Conservation (phyloP, 2,797 vertebrate genomes). For the Hypotaenidia okinawae region DNA sequence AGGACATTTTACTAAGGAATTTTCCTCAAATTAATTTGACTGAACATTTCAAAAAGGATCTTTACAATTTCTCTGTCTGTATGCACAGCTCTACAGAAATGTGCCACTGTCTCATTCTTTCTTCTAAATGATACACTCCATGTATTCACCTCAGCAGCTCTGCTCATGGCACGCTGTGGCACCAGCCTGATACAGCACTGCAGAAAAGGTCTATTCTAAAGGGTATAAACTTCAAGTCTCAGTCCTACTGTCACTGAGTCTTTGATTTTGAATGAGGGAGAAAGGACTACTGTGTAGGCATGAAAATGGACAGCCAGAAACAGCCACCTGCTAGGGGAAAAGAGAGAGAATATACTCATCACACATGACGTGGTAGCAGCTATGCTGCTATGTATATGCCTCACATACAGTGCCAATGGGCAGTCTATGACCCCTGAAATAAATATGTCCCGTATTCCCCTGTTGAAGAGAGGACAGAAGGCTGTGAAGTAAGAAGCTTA, state of each 20-base stretch:
- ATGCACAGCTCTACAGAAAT: neutral
- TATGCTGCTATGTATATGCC: neutral
- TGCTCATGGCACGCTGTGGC: conserved; percentile 33
- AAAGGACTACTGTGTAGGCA: conserved; percentile 50
- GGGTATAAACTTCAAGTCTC: conserved; percentile 32
- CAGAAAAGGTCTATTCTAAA: conserved; percentile 49
- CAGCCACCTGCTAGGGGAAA: conserved; percentile 44
- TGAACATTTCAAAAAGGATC: neutral
- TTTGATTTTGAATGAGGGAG: conserved; percentile 52
- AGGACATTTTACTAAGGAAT: neutral
- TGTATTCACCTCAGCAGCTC: conserved; percentile 31
- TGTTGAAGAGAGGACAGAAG: neutral
- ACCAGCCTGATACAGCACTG: neutral
- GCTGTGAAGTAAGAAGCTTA: conserved; percentile 42
- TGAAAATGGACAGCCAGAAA: conserved; percentile 49
- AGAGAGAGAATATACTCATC: neutral
- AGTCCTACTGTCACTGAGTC: conserved; percentile 12
- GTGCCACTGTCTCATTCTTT: neutral
- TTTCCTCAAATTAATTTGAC: neutral
- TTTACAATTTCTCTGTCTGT: neutral
- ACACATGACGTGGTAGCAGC: neutral
- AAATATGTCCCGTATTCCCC: conserved; percentile 25
- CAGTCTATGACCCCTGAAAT: neutral
- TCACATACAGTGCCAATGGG: neutral
- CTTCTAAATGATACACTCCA: neutral